Base-by-base conservation (phyloP, 2,888 invertebrate species). In the Hesperia comma region DNA sequence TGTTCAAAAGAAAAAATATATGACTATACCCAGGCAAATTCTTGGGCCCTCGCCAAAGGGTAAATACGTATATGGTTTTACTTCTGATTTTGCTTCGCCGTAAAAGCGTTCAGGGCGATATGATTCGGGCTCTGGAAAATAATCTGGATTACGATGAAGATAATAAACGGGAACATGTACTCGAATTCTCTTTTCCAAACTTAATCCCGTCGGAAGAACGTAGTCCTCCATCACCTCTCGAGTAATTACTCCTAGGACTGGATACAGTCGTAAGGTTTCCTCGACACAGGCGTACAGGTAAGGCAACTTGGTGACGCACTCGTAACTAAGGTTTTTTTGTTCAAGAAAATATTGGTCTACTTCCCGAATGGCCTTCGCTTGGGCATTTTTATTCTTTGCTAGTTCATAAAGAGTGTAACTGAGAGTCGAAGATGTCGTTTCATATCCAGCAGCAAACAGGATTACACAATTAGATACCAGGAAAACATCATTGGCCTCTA, bases 401-500 rank as follows among this genome's bases (percentile, higher is more conserved):
- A 87, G 69, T 69, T 87, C 86, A 56, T 71, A 85, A 2, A 86
- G 66, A 8, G 78, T 73, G 41, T 78, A 79, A 3, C 76, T 75
- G n/a, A 80, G 69, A 0, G 81, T 81, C 0, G 77, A 73, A 0
- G 87, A 73, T 2, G 86, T 81, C 0, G 86, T 84, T 41, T 87
- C 86, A 41, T 76, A 86, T 4, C 87, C 86, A n/a, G 84, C 87
- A 0, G 69, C 80, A 33, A 85, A 87, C 55, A 95, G 94, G 0
- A 92, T 72, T 10, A 93, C 80, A 1, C 93, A 91, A 67, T 95
- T 94, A 0, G 94, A 88, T 0, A 92, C 86, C 4, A 94, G 72
- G 53, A 94, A 77, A 3, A 91, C 83, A 6, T 92, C 75, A 0
- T 88, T 81, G 1, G 93, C 74, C 0, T 82, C 75, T 1, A 88